Conservation (phyloP, 1,140 invertebrate genomes). For the Rhopalosiphum padi region DNA sequence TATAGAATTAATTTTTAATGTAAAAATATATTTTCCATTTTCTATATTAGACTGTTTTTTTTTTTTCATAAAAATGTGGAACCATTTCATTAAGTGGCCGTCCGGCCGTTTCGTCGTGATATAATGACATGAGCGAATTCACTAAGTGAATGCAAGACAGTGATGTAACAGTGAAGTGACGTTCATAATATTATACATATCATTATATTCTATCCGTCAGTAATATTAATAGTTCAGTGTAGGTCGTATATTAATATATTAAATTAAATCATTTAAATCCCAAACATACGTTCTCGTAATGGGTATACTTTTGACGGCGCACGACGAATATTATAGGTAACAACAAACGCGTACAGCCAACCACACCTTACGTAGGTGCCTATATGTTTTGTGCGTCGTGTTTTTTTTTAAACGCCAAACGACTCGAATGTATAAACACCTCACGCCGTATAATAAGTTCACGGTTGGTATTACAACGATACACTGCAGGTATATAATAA, state of each 20-base stretch:
- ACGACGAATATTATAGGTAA: background rate
- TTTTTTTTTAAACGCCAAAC: background rate
- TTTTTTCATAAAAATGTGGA: background rate
- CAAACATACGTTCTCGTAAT: background rate
- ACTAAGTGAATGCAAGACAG: no score
- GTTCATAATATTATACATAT: no score
- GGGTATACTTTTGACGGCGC: background rate
- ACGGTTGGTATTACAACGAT: background rate
- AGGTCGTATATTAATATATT: no score
- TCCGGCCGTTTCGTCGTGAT: no score
- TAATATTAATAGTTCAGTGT: no score
- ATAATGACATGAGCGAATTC: no score
- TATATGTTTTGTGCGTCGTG: background rate
- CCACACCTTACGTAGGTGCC: background rate
- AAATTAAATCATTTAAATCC: background rate
- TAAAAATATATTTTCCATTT: background rate
- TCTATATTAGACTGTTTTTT: background rate
- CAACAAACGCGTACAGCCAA: background rate
- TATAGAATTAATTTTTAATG: background rate
- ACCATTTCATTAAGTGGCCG: background rate
- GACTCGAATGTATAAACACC: background rate
- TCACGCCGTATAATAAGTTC: background rate
- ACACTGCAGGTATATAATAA: background rate
- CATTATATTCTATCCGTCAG: no score
- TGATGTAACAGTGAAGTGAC: no score